Evolutionary conservation across 2,113 vertebrate species (phyloP).

Genomic region (Solea solea): DNA sequence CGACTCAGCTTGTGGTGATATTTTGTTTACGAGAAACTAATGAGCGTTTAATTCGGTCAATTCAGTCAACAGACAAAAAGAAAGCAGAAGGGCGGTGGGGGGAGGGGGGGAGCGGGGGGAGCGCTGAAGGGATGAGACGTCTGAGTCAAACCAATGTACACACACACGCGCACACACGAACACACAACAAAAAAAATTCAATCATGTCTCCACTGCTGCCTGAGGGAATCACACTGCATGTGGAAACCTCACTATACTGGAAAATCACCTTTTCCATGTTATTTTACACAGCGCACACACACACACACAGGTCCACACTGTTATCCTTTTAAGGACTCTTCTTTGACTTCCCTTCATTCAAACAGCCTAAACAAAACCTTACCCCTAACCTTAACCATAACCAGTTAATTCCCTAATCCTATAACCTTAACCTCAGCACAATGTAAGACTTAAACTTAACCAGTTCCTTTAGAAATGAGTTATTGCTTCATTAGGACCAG

Average conservation of each 20-base stretch:
- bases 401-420: too few relatives aligned
- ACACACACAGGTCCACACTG: neutral
- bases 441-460: too few relatives aligned
- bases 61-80: conserved; percentile 7
- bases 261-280: conserved; percentile 78
- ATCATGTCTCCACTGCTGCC: conserved; percentile 69
- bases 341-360: too few relatives aligned
- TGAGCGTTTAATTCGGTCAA: conserved; percentile 18
- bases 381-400: too few relatives aligned
- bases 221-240: conserved; percentile 42
- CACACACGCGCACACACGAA: conserved; percentile 9
- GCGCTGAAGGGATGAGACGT: conserved; percentile 17
- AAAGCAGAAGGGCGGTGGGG: neutral
- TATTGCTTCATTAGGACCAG: too few relatives aligned
- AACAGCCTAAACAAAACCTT: too few relatives aligned
- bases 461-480: too few relatives aligned
- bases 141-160: conserved; percentile 24
- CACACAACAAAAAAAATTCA: conserved; percentile 61
- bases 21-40: conserved; percentile 1
- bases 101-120: conserved; percentile 12
- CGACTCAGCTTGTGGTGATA: neutral
- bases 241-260: conserved; percentile 68
- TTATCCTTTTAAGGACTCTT: too few relatives aligned
- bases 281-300: conserved; percentile 64
- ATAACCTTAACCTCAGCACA: too few relatives aligned